Conservation (phyloP, 35 echinoderm and acorn worm genomes). For the Anneissia japonica region DNA sequence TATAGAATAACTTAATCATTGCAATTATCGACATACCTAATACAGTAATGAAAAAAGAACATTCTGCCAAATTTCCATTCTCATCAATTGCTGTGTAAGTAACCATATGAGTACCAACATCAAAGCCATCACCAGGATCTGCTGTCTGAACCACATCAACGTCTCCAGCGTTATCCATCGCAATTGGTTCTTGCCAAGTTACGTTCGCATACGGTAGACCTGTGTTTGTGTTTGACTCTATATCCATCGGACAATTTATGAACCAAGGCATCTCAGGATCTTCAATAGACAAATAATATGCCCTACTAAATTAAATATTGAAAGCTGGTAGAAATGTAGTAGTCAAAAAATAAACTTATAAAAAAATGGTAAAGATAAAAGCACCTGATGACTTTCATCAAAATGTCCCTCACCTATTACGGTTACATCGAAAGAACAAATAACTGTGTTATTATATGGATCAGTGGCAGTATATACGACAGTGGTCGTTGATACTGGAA, state of each 20-base stretch:
- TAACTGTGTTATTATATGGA: neutral
- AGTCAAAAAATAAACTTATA: neutral
- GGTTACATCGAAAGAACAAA: neutral
- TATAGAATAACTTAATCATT: too few species aligned
- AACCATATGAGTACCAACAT: neutral
- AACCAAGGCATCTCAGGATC: constrained; percentile 11
- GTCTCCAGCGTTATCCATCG: constrained; percentile 24
- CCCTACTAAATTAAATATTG: too few species aligned
- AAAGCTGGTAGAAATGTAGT: too few species aligned
- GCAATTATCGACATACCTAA: too few species aligned
- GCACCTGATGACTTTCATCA: too few species aligned
- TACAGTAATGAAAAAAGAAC: too few species aligned
- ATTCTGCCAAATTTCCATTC: neutral
- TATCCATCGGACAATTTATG: constrained; percentile 27
- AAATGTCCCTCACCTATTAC: neutral
- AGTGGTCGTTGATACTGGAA: constrained; percentile 24
- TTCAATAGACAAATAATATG: too few species aligned
- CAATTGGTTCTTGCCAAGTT: constrained; percentile 26
- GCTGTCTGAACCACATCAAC: neutral
- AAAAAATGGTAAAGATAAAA: too few species aligned
- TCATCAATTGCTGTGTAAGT: neutral
- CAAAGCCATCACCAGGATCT: constrained; percentile 31
- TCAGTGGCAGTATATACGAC: constrained; percentile 40
- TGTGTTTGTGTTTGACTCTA: neutral
- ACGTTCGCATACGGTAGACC: neutral